Conservation (phyloP, 2,797 vertebrate species). For the Potorous gilbertii region DNA sequence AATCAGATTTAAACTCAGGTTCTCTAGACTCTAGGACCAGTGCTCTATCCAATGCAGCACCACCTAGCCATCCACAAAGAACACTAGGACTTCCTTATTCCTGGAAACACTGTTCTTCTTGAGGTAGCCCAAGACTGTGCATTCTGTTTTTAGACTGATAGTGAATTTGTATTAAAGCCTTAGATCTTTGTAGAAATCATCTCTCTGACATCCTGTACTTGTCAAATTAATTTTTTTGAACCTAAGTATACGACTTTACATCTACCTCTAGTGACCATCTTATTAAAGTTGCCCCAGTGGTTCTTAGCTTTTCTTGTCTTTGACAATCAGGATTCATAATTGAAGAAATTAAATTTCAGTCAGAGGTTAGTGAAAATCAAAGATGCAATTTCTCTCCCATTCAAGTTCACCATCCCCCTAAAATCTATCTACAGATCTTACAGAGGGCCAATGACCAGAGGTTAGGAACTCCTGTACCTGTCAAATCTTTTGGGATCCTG, state of each 20-base stretch:
- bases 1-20: neutral
- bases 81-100: neutral
- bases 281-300: neutral
- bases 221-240: neutral
- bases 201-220: neutral
- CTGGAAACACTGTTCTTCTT: neutral
- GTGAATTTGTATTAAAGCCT: neutral
- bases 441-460: too few species aligned
- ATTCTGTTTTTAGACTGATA: neutral
- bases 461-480: too few species aligned
- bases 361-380: neutral
- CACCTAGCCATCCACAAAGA: neutral
- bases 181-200: neutral
- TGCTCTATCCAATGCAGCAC: neutral
- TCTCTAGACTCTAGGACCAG: neutral
- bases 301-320: neutral
- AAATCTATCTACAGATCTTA: neutral
- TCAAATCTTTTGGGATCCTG: too few species aligned
- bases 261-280: neutral
- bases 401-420: neutral
- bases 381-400: neutral
- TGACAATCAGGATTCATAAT: neutral
- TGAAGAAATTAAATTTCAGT: neutral
- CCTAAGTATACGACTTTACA: neutral
- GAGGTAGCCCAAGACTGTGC: neutral